Base-by-base conservation (phyloP, 1,140 invertebrate species). In the Drosophila orosa region DNA sequence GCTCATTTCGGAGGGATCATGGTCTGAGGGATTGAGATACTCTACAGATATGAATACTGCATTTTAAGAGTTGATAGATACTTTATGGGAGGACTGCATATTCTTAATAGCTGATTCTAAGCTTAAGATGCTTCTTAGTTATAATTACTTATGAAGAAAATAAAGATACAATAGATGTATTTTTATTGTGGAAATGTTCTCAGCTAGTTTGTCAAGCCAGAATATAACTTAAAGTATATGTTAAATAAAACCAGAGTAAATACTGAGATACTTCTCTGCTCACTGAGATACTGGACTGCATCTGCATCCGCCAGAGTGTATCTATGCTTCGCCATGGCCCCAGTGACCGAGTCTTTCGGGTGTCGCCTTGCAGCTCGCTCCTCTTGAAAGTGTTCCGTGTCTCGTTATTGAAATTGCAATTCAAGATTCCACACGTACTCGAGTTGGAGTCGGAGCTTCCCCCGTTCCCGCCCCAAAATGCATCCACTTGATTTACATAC, bases 371-470 rank as follows among this genome's bases (percentile, higher is more conserved):
- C 25, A 7, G 37, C 37, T 78, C 45, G 45, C 25, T 76, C 67
- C 63, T 82, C 82, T 82, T 85, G 69, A 68, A 86, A 87, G 83
- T 86, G 66, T 86, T 86, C 71, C 75, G 83, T 85, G 82, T 85
- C 82, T 87, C 66, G 82, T 86, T 86, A 86, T 86, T 86, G 82
- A 87, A 86, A 87, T 86, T 86, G 82, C 83, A 86, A 86, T 86
- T 82, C 79, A 86, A 86, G 82, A 86, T 86, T 87, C 83, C 74
- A 87, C 82, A 86, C 82, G 82, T 82, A 79, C 82, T 75, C 74
- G 77, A 58, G 73, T 12, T 3, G 25, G 9, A n/a, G 24, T n/a
- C n/a, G n/a, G n/a, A n/a, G n/a, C n/a, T n/a, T n/a, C n/a, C n/a
- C n/a, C 24, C 5, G 17, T 3, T 12, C 1, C 35, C 55, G 3